Conservation (phyloP, 2,113 vertebrate genomes). For the Xenopus borealis region DNA sequence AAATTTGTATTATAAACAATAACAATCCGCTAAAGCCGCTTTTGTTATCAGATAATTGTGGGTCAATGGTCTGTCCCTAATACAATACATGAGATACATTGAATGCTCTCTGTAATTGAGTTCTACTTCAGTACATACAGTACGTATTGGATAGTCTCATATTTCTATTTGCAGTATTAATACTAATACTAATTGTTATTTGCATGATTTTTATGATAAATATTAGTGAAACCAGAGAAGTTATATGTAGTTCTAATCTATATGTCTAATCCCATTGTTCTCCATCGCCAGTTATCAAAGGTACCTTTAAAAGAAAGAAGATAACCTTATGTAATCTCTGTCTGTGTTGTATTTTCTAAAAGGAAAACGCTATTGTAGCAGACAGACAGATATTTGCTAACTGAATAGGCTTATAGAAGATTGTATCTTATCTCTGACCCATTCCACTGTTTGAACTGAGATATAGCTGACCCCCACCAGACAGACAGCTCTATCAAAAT, state of each 20-base stretch:
- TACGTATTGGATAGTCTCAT: neutral
- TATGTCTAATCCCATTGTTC: neutral
- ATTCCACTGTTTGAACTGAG: slow-evolving; percentile 30
- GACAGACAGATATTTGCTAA: slow-evolving; percentile 8
- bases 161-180: neutral
- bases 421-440: slow-evolving; percentile 30
- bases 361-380: slow-evolving; percentile 6
- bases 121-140: too few species aligned
- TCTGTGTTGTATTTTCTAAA: slow-evolving; percentile 11
- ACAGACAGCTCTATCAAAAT: neutral
- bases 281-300: neutral
- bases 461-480: slow-evolving; percentile 1
- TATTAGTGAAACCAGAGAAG: too few species aligned
- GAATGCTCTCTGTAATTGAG: too few species aligned
- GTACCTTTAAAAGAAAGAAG: neutral
- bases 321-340: slow-evolving; percentile 18
- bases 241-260: too few species aligned
- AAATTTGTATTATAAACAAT: too few species aligned
- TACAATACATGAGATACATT: too few species aligned
- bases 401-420: slow-evolving; percentile 32
- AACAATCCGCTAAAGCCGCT: too few species aligned
- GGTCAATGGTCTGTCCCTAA: too few species aligned
- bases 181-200: neutral
- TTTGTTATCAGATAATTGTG: too few species aligned
- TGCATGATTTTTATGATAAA: too few species aligned